Conservation (phyloP, 53 echinoderm and acorn worm species). For the Henricia sp. region DNA sequence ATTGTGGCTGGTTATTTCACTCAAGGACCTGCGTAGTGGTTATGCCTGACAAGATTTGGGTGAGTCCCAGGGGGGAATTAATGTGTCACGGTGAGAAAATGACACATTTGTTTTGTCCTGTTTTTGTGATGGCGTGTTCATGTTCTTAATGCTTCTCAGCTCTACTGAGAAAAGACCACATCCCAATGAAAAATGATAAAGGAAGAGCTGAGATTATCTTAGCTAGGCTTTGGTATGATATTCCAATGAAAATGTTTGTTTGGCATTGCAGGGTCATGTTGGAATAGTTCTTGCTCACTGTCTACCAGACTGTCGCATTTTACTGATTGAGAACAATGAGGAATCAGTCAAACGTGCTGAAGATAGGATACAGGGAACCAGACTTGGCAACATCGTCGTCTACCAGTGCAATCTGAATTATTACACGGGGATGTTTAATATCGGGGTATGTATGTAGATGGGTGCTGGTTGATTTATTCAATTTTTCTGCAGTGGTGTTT, state of each 20-base stretch:
- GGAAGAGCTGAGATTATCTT: too few species aligned
- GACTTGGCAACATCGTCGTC: constrained; percentile 71
- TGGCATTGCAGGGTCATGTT: constrained; percentile 95
- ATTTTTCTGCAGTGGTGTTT: not conserved
- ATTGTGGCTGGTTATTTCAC: too few species aligned
- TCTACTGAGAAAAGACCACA: too few species aligned
- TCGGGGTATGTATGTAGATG: constrained; percentile 74
- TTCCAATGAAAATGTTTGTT: too few species aligned
- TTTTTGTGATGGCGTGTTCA: too few species aligned
- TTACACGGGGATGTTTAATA: constrained; percentile 77
- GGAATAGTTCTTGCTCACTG: constrained; percentile 87
- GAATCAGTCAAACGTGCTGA: constrained; percentile 82
- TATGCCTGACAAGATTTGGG: too few species aligned
- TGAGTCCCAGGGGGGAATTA: too few species aligned
- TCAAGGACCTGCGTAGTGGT: too few species aligned
- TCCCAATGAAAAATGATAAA: too few species aligned
- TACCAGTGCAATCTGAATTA: constrained; percentile 92
- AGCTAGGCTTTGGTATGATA: too few species aligned
- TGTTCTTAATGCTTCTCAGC: too few species aligned
- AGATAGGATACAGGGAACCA: constrained; percentile 60
- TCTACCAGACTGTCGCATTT: constrained; percentile 78
- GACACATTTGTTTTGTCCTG: not conserved
- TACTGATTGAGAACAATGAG: constrained; percentile 90
- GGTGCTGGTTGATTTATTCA: not conserved
- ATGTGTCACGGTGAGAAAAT: too few species aligned